These are phyloP conservation scores for Stomorhina lunata DNA, from an alignment of 2,888 invertebrate genomes.

Conservation along the genomic window DNA sequence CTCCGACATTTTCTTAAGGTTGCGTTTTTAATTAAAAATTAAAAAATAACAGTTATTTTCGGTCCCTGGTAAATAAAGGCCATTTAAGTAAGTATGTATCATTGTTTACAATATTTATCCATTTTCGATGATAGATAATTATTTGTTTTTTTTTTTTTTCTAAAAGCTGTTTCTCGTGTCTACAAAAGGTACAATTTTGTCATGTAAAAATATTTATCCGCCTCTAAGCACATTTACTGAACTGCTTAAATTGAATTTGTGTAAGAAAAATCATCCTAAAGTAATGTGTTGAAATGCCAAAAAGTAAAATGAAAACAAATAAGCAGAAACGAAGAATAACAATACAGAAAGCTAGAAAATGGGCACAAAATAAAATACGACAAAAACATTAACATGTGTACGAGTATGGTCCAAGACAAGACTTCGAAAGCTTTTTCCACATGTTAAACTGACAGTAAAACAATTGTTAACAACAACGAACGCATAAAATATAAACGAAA, in stretches of 20 bases:
- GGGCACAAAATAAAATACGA: slow-evolving; percentile 34
- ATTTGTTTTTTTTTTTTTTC: too few relatives aligned
- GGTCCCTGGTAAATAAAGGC: too few relatives aligned
- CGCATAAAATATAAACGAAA: background rate
- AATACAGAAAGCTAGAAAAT: slow-evolving; percentile 34
- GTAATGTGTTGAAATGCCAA: slow-evolving; percentile 28
- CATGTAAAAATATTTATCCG: background rate
- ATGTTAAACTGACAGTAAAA: slow-evolving; percentile 47
- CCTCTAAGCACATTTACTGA: background rate
- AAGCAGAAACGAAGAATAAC: slow-evolving; percentile 5
- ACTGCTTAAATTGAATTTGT: background rate
- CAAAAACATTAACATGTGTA: slow-evolving; percentile 15
- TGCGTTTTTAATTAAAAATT: too few relatives aligned
- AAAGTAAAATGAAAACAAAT: slow-evolving; percentile 17
- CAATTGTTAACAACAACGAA: slow-evolving; percentile 12
- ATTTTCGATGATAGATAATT: too few relatives aligned
- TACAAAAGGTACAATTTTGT: too few relatives aligned
- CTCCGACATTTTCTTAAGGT: too few relatives aligned
- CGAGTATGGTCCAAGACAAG: slow-evolving; percentile 11
- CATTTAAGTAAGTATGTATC: too few relatives aligned
- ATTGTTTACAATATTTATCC: too few relatives aligned
- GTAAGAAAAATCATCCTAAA: slow-evolving; percentile 10
- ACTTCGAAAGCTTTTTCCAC: slow-evolving; percentile 33
- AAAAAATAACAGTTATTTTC: too few relatives aligned
- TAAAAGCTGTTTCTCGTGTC: too few relatives aligned